phyloP scores from a whole-genome alignment of 2,888 invertebrate species.

The Beris morrisii region DNA sequence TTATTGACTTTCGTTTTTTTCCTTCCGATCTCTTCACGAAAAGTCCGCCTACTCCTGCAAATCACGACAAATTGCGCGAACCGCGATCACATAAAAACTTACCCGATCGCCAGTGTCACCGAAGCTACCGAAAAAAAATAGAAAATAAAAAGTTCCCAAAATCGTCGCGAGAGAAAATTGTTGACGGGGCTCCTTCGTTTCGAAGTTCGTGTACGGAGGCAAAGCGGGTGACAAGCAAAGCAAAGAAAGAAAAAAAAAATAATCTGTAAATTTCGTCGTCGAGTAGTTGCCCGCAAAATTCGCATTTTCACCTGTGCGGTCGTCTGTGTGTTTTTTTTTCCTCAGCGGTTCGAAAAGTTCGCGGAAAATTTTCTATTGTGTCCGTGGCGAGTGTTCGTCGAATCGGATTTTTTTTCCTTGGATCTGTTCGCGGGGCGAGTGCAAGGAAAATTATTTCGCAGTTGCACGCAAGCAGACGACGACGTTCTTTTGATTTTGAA shows the following conservation, averaged over 20 bases:
- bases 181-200: conserved; percentile 30
- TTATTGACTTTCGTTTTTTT: conserved; percentile 38
- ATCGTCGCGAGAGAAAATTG: conserved; percentile 26
- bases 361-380: no score
- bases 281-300: conserved; percentile 1
- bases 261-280: background rate
- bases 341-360: no score
- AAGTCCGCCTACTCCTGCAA: conserved; percentile 4
- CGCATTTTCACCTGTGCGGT: no score
- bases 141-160: background rate
- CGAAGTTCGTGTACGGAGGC: conserved; percentile 10
- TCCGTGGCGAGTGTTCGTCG: no score
- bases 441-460: no score
- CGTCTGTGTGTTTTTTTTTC: no score
- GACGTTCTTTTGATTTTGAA: no score
- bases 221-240: conserved; percentile 3
- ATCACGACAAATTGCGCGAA: background rate
- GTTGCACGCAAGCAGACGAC: no score
- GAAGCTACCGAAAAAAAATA: conserved; percentile 9
- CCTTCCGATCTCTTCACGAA: conserved; percentile 15
- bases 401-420: no score
- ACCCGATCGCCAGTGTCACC: background rate
- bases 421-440: no score
- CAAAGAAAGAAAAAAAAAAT: background rate
- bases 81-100: background rate